Conservation (phyloP, 2,888 invertebrate species). For the Drosophila stalkeri region DNA sequence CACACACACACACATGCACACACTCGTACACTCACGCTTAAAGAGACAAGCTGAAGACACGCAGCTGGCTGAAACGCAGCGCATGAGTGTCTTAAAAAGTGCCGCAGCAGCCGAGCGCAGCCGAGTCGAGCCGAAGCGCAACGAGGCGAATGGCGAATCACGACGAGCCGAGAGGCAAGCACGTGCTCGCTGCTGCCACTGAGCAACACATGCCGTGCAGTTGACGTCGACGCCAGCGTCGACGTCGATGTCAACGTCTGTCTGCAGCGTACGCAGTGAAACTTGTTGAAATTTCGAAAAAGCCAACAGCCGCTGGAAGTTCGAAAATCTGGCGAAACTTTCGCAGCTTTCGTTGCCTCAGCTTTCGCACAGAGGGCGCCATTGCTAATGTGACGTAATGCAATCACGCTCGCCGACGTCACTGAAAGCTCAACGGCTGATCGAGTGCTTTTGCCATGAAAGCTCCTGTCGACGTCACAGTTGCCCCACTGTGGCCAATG, state of each 20-base stretch:
- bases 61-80: slow-evolving; percentile 41
- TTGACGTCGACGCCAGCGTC: slow-evolving; percentile 4
- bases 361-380: slow-evolving; percentile 49
- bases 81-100: slow-evolving; percentile 42
- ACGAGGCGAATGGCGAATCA: slow-evolving; percentile 4
- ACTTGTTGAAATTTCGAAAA: slow-evolving; percentile 76
- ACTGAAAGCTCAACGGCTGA: slow-evolving; percentile 33
- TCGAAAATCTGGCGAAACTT: slow-evolving; percentile 56
- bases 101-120: slow-evolving; percentile 42
- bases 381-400: neutral
- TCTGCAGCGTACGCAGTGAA: slow-evolving; percentile 40
- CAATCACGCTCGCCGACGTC: slow-evolving; percentile 34
- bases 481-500: slow-evolving; percentile 9
- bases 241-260: slow-evolving; percentile 11
- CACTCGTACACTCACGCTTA: neutral
- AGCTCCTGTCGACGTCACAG: slow-evolving; percentile 37
- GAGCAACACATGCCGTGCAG: slow-evolving; percentile 72
- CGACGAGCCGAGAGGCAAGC: slow-evolving; percentile 18
- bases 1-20: neutral
- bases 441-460: slow-evolving; percentile 41
- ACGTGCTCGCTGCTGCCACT: slow-evolving; percentile 57
- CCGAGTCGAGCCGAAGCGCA: neutral
- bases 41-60: slow-evolving; percentile 24
- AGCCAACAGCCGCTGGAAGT: slow-evolving; percentile 57
- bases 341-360: neutral